phyloP scores from a whole-genome alignment of 2,888 invertebrate species.

The Nemurella pictetii region DNA sequence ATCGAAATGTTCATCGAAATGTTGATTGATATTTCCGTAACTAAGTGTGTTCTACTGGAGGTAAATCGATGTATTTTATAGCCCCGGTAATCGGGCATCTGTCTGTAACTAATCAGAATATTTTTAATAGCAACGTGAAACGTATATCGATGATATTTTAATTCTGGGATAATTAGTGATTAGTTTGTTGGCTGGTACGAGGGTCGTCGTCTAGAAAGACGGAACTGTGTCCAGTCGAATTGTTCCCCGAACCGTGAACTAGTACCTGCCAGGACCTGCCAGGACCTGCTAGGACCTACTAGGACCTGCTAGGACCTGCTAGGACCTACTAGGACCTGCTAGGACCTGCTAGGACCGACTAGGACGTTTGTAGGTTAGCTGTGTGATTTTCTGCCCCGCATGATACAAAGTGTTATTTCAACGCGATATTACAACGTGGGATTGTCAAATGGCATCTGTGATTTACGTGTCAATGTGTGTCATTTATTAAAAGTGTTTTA shows the following conservation, averaged over 20 bases:
- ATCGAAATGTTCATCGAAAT: not conserved
- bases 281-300: no score
- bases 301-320: no score
- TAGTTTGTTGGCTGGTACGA: not conserved
- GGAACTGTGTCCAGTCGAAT: not conserved
- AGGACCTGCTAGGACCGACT: no score
- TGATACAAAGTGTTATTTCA: slow-evolving; percentile 15
- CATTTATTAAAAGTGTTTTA: not conserved
- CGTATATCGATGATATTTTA: not conserved
- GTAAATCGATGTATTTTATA: not conserved
- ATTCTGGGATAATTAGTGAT: not conserved
- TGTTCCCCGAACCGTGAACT: not conserved
- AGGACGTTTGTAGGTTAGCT: not conserved
- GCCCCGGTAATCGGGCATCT: not conserved
- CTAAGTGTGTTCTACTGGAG: not conserved
- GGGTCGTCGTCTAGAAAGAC: not conserved
- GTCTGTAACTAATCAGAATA: not conserved
- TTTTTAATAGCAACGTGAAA: not conserved
- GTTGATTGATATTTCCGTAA: not conserved
- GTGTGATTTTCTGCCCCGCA: not conserved
- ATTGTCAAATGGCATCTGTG: slow-evolving; percentile 31
- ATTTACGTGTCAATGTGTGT: slow-evolving; percentile 29
- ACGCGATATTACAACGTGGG: slow-evolving; percentile 19
- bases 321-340: no score
- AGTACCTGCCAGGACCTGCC: no score